A percentile compares a stretch with the other conserved stretches of the same genome.
phyloP scores from a whole-genome alignment of 1,140 invertebrate species.

The Pseudachorutes palmiensis region DNA sequence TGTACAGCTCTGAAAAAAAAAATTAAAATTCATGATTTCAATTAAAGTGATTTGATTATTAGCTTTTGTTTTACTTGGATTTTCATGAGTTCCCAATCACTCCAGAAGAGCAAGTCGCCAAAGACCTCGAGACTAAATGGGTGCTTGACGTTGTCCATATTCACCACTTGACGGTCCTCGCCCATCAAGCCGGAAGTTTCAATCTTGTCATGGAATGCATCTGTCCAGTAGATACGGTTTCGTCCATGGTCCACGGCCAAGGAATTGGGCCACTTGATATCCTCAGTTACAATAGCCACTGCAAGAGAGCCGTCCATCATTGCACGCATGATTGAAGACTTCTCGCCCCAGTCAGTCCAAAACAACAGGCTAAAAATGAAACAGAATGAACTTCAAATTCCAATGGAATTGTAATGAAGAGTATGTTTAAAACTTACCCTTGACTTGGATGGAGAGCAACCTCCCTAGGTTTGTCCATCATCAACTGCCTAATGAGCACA shows the following conservation, averaged over 20 bases:
- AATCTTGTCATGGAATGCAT: conserved; percentile 67
- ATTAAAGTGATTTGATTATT: neutral
- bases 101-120: conserved; percentile 80
- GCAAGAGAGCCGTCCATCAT: conserved; percentile 72
- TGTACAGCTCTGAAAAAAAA: conserved; percentile 30
- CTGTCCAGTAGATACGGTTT: conserved; percentile 75
- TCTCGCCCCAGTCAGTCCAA: conserved; percentile 74
- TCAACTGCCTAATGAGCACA: conserved; percentile 44
- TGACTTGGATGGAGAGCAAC: conserved; percentile 43
- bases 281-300: conserved; percentile 57
- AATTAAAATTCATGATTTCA: neutral
- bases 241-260: conserved; percentile 46
- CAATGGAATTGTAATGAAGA: neutral
- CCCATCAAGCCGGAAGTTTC: conserved; percentile 76
- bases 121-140: conserved; percentile 78
- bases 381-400: conserved; percentile 32
- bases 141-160: conserved; percentile 45
- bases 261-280: conserved; percentile 53
- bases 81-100: conserved; percentile 54
- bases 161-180: conserved; percentile 48
- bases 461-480: conserved; percentile 40
- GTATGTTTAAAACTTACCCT: conserved; percentile 33
- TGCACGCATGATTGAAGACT: conserved; percentile 63
- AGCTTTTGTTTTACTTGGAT: conserved; percentile 35
- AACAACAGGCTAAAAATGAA: conserved; percentile 61